Base-by-base conservation (phyloP, 2,888 invertebrate genomes). In the Flabesymbios commensalis region DNA sequence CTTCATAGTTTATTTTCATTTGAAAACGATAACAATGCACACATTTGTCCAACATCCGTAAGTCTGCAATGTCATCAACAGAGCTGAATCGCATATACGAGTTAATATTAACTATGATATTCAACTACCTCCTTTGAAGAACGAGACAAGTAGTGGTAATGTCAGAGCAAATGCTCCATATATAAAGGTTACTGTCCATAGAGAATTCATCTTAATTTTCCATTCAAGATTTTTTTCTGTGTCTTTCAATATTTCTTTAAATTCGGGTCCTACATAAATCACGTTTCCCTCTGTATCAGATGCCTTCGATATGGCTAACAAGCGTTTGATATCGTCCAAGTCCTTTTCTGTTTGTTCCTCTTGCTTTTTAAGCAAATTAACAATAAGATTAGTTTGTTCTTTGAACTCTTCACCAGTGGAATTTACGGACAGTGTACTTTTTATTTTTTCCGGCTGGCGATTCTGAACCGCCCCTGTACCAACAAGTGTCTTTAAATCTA, bases 251-350 rank as follows among this genome's bases (percentile, higher is more conserved):
- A 81, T 60, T 10, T 66, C 61, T 54, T 77, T 70, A 47, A 82
- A 49, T 56, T 81, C 77, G 3, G 75, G 74, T 7, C 76, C 78
- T 31, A 78, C 73, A 71, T 80, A 79, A 5, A 81, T 74, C 29
- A 77, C 72, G 55, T 61, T 68, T 1, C 63, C 65, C 22, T 63
- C 62, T 42, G 59, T 59, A 19, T 57, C 59, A 2, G 24, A 36
- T 24, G 67, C 63, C 48, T 61, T 56, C 4, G 63, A 48, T 1
- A 63, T 48, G 4, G 69, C 72, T 19, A 77, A 26, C 29, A 76
- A 31, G 47, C 71, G 65, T 59, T 75, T 74, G 24, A 81, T 71
- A 4, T 78, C 76, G 17, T 64, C 57, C 55, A 81, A 72, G 55
- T 79, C 78, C 28, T 68, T 54, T 39, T 70, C 59, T 2, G 81